Base-by-base conservation (phyloP, 2,113 vertebrate species). In the Gymnobelideus leadbeateri region DNA sequence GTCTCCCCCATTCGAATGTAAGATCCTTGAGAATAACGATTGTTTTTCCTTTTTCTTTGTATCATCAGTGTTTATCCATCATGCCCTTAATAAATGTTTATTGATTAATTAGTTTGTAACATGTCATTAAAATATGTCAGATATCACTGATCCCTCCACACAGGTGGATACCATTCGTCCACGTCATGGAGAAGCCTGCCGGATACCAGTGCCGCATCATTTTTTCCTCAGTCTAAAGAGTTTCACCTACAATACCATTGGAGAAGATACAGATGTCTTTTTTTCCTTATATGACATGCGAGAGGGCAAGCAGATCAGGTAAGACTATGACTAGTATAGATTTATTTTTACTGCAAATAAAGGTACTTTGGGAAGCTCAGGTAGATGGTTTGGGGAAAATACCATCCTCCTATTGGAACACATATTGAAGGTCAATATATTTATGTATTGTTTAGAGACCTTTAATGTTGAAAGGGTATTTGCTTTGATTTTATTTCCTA, bases 231-330 rank as follows among this genome's bases (percentile, higher is more conserved):
- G 99, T 94, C 98, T 99, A 84, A 99, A 99, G 98, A 99, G 99
- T 98, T 99, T 99, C 97, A 99, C 99, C 93, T 99, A 99, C 97
- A 99, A 99, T 98, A 99, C 99, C 97, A 99, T 99, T 98, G 99
- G 99, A 90, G 99, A 99, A 96, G 99, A 99, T 95, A 99, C 99
- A 0, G 99, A 99, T 1, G 99, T 99, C 95, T 99, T 99, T 97
- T 99, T 99, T 95, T 99, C 99, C 46, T 98, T 99, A 47, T 99
- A 99, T 0, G 99, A 99, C 97, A 99, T 99, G 97, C 98, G 99
- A 61, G 99, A 99, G 98, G 99, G 99, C 98, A 99, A 99, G 96
- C 99, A 99, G 97, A 99, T 99, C 98, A 99, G 99, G 99, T 99
- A 98, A 97, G 98, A 94, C 21, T 47, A 6, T 89, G 23, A 16